Evolutionary conservation across 2,797 vertebrate species (phyloP).

Genomic region (Neomorphus geoffroyi): DNA sequence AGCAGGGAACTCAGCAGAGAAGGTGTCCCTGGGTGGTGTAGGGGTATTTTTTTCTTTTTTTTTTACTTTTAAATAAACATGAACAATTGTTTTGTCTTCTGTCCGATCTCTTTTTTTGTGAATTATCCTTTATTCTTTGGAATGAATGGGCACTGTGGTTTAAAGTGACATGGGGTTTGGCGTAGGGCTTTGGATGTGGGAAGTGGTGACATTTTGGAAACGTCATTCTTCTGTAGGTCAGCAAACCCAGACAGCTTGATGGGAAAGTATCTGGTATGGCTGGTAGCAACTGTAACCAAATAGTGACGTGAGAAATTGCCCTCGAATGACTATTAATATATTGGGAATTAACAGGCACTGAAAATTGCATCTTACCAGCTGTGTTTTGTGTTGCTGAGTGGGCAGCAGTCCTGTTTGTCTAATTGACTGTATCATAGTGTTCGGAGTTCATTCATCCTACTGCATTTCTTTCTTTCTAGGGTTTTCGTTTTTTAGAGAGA

Average conservation of each 20-base stretch:
- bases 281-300: not conserved
- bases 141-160: not conserved
- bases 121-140: not conserved
- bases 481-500: not conserved
- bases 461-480: not conserved
- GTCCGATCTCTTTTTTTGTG: not conserved
- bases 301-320: not conserved
- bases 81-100: not conserved
- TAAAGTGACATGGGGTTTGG: not conserved
- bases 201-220: not conserved
- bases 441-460: slow-evolving; percentile 27
- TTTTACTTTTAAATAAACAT: not conserved
- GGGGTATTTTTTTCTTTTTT: not conserved
- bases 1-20: not conserved
- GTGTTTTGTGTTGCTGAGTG: not conserved
- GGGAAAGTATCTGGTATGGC: not conserved
- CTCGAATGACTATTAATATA: not conserved
- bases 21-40: not conserved
- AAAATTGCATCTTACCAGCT: not conserved
- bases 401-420: not conserved
- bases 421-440: not conserved
- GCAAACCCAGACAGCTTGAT: not conserved
- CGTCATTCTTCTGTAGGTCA: accelerated
- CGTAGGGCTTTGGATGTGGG: not conserved
- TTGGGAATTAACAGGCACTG: not conserved